These are phyloP conservation scores for Paraescarpia echinospica DNA, from an alignment of 1,140 invertebrate species.

Conservation along the genomic window DNA sequence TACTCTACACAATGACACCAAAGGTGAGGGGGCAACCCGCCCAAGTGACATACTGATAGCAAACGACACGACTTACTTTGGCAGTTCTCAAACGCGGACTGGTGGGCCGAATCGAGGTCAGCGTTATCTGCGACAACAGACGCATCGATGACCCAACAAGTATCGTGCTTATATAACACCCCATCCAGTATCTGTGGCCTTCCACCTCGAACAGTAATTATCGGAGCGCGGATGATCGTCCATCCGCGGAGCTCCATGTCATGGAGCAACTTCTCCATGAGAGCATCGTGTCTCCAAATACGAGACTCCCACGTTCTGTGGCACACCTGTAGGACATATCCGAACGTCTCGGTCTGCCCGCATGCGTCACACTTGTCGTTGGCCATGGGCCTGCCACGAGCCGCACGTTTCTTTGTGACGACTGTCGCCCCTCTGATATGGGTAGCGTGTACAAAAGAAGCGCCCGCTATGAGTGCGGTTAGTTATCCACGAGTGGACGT, in stretches of 20 bases:
- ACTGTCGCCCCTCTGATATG: not conserved
- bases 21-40: no score
- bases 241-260: not conserved
- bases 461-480: not conserved
- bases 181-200: not conserved
- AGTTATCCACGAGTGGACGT: not conserved
- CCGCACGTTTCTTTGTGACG: not conserved
- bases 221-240: not conserved
- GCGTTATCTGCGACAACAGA: slow-evolving; percentile 57
- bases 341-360: not conserved
- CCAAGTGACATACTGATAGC: no score
- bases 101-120: slow-evolving; percentile 26
- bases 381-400: no score
- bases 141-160: not conserved
- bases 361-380: not conserved
- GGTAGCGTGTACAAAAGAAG: not conserved
- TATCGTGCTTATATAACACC: not conserved
- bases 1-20: no score
- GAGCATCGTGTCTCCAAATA: not conserved
- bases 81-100: no score
- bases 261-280: not conserved
- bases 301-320: no score
- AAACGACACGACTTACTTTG: no score
- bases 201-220: not conserved
- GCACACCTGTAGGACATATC: not conserved